Conservation (phyloP, 2,888 invertebrate species). For the Halictus ligatus region DNA sequence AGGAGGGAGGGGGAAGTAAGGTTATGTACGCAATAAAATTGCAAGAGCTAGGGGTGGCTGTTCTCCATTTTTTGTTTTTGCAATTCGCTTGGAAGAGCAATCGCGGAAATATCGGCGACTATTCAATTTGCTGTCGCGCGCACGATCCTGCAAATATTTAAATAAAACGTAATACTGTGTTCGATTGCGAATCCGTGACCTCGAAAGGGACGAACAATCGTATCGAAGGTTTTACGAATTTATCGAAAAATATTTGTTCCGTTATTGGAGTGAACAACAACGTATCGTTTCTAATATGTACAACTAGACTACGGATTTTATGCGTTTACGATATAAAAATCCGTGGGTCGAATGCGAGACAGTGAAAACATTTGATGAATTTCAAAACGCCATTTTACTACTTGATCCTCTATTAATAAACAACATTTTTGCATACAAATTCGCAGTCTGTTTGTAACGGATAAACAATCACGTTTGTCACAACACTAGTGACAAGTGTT, state of each 20-base stretch:
- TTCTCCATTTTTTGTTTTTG: slow-evolving; percentile 10
- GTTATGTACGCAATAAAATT: slow-evolving; percentile 5
- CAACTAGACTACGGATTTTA: too few relatives aligned
- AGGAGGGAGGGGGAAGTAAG: neutral
- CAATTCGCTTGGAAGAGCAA: neutral
- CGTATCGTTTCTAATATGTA: neutral
- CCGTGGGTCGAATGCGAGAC: too few relatives aligned
- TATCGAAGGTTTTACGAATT: neutral
- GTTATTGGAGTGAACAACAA: neutral
- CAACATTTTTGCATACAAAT: too few relatives aligned
- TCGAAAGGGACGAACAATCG: neutral
- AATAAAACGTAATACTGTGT: neutral
- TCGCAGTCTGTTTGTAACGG: too few relatives aligned
- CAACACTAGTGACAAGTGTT: too few relatives aligned
- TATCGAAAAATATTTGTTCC: neutral
- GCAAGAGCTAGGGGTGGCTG: neutral
- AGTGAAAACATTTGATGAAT: too few relatives aligned
- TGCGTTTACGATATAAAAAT: too few relatives aligned
- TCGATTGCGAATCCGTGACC: neutral
- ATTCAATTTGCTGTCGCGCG: neutral
- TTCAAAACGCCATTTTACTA: too few relatives aligned
- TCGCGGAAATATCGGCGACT: neutral
- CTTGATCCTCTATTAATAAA: too few relatives aligned
- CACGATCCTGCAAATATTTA: neutral
- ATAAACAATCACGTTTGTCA: too few relatives aligned